Percentiles rank a stretch among this genome's conserved stretches.
Conservation (phyloP, 2,113 vertebrate genomes). For the Fulmarus glacialis region DNA sequence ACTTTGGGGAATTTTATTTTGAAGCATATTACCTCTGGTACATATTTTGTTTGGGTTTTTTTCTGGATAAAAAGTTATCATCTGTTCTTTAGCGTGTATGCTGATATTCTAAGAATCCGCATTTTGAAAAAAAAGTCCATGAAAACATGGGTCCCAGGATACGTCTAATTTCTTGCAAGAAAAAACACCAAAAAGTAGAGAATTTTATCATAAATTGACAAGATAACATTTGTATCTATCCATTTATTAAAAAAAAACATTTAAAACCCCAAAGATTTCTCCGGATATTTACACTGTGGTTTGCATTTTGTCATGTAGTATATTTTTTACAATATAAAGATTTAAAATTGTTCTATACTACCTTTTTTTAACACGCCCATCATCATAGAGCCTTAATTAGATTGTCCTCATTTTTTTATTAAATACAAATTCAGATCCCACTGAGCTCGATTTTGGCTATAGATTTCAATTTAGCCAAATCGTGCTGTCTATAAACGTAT, state of each 20-base stretch:
- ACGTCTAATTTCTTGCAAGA: neutral
- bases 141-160: neutral
- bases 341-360: neutral
- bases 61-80: neutral
- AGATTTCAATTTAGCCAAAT: neutral
- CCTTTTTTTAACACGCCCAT: neutral
- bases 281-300: neutral
- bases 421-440: neutral
- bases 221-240: neutral
- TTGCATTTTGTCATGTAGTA: neutral
- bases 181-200: neutral
- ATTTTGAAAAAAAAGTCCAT: neutral
- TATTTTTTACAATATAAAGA: neutral
- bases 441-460: neutral
- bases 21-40: neutral
- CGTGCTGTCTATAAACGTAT: neutral
- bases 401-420: neutral
- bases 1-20: neutral
- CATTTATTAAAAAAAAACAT: neutral
- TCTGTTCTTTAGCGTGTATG: neutral
- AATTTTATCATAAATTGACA: neutral
- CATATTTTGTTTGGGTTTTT: rapidly evolving
- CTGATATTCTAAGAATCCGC: neutral
- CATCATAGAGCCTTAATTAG: neutral
- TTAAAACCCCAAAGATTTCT: neutral